Percentiles rank a stretch among this genome's conserved stretches.
phyloP scores from a whole-genome alignment of 2,888 invertebrate species.

The Morinoia aosen region DNA sequence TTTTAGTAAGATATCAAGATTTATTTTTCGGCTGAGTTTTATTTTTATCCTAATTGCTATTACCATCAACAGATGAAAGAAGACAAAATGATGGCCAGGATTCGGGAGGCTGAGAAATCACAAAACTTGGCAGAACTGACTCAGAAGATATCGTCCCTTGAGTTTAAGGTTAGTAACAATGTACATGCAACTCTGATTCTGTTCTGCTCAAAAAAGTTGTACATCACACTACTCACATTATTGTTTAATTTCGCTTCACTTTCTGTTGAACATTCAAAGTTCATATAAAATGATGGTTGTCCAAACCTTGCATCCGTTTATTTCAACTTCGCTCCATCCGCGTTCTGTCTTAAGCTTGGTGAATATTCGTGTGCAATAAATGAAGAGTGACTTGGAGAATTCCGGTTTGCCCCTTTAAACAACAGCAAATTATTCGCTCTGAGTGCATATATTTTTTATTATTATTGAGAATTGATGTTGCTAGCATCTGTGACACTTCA shows the following conservation, averaged over 20 bases:
- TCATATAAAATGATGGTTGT: no score
- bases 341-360: background rate
- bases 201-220: conserved; percentile 30
- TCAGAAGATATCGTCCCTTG: conserved; percentile 92
- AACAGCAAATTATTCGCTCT: background rate
- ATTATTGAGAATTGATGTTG: background rate
- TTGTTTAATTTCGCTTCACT: background rate
- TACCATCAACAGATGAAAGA: conserved; percentile 79
- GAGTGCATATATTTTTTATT: background rate
- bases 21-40: background rate
- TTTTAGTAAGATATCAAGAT: background rate
- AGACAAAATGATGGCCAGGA: conserved; percentile 92
- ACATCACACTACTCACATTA: background rate
- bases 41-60: background rate
- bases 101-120: conserved; percentile 94
- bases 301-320: no score
- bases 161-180: conserved; percentile 81
- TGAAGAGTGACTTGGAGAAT: background rate
- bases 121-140: conserved; percentile 93
- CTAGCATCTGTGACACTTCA: background rate
- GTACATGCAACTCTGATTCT: conserved; percentile 47
- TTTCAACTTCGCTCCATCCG: background rate
- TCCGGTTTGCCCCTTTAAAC: background rate
- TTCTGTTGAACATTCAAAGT: conserved; percentile 53
- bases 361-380: background rate